Evolutionary conservation across 2,113 vertebrate species (phyloP).

Genomic region (Elachura formosa): DNA sequence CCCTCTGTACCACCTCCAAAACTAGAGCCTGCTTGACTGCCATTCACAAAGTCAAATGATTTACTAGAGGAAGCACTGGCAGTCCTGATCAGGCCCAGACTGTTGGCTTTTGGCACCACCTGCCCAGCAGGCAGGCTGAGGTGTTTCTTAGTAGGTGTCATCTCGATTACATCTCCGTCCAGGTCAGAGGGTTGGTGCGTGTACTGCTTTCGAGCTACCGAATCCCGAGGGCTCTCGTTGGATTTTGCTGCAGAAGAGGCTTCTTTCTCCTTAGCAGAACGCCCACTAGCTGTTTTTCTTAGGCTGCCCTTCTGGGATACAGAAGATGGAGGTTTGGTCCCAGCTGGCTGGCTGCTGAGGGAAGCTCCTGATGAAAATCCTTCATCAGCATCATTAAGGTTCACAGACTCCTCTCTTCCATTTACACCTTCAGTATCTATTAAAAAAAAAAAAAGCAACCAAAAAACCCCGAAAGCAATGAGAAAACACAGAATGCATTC

Average conservation of each 20-base stretch:
- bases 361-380: slow-evolving; percentile 97
- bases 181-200: slow-evolving; percentile 67
- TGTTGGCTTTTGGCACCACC: slow-evolving; percentile 77
- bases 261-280: slow-evolving; percentile 82
- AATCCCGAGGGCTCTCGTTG: slow-evolving; percentile 70
- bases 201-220: slow-evolving; percentile 74
- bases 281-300: slow-evolving; percentile 86
- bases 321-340: slow-evolving; percentile 74
- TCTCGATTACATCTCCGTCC: slow-evolving; percentile 80
- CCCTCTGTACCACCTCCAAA: slow-evolving; percentile 67
- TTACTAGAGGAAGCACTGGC: slow-evolving; percentile 95
- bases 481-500: slow-evolving; percentile 31
- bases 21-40: slow-evolving; percentile 73
- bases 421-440: slow-evolving; percentile 87
- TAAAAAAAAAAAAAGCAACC: slow-evolving; percentile 13
- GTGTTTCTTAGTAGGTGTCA: slow-evolving; percentile 91
- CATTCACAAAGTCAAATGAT: slow-evolving; percentile 93
- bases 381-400: slow-evolving; percentile 93
- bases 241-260: slow-evolving; percentile 57
- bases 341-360: slow-evolving; percentile 91
- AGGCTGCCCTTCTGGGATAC: slow-evolving; percentile 81
- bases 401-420: slow-evolving; percentile 87
- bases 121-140: slow-evolving; percentile 85
- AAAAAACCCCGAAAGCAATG: slow-evolving; percentile 28
- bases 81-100: slow-evolving; percentile 84